phyloP scores from a whole-genome alignment of 2,113 vertebrate genomes.

The Nyctereutes procyonoides region DNA sequence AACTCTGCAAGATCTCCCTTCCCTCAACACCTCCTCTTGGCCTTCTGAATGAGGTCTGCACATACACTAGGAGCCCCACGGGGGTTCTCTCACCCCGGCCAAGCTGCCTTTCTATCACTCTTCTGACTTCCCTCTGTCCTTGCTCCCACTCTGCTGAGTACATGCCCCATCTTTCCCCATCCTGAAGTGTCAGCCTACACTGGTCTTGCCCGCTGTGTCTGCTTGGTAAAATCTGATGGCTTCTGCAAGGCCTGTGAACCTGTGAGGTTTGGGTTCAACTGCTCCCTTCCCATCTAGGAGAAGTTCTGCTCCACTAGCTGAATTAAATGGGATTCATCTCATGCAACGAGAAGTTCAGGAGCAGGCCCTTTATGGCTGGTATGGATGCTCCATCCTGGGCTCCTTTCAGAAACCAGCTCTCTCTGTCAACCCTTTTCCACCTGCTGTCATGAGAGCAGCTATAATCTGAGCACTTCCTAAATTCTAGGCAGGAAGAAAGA shows the following conservation, averaged over 20 bases:
- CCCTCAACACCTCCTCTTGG: background rate
- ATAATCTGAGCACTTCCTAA: background rate
- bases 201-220: background rate
- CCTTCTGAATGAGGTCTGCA: background rate
- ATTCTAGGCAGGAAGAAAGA: background rate
- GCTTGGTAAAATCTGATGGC: background rate
- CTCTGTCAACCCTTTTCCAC: background rate
- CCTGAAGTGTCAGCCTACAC: background rate
- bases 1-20: background rate
- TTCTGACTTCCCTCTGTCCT: background rate
- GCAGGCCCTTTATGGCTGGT: background rate
- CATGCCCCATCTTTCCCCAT: no score
- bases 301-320: background rate
- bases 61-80: accelerated
- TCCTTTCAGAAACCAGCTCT: background rate
- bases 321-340: background rate
- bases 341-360: background rate
- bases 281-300: background rate
- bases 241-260: background rate
- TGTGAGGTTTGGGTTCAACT: background rate
- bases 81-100: no score
- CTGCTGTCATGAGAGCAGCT: background rate
- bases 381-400: background rate
- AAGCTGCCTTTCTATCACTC: background rate
- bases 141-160: background rate